phyloP scores from a whole-genome alignment of 2,888 invertebrate genomes.

The Eristalis tenax region DNA sequence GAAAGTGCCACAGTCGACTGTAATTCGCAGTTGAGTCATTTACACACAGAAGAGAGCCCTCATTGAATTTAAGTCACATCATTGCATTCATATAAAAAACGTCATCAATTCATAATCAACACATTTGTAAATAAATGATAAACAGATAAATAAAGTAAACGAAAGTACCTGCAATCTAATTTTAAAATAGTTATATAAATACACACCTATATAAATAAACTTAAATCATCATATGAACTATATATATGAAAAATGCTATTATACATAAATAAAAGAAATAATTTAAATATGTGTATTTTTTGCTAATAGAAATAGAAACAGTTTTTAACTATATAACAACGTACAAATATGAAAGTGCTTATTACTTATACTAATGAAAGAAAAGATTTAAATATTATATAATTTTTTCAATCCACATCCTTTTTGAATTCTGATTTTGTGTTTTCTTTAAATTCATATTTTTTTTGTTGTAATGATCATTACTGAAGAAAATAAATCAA shows the following conservation, averaged over 20 bases:
- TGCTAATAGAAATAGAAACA: slow-evolving; percentile 66
- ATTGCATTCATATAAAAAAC: slow-evolving; percentile 4
- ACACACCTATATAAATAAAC: slow-evolving; percentile 73
- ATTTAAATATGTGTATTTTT: slow-evolving; percentile 61
- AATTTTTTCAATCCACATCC: neutral
- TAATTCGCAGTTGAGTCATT: too few relatives aligned
- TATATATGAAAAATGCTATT: slow-evolving; percentile 22
- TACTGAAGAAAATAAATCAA: neutral
- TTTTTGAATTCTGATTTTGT: neutral
- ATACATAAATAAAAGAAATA: slow-evolving; percentile 12
- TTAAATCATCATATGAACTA: slow-evolving; percentile 60
- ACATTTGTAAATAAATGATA: slow-evolving; percentile 29
- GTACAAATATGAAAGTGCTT: slow-evolving; percentile 58
- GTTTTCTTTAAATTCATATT: neutral
- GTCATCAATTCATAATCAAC: slow-evolving; percentile 18
- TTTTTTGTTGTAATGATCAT: neutral
- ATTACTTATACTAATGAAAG: slow-evolving; percentile 16
- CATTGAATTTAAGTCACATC: slow-evolving; percentile 5
- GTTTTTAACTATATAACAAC: slow-evolving; percentile 61
- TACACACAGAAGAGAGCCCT: too few relatives aligned
- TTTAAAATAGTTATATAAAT: slow-evolving; percentile 72
- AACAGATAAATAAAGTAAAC: slow-evolving; percentile 76
- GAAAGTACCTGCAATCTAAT: slow-evolving; percentile 80
- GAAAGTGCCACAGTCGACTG: too few relatives aligned
- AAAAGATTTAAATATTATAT: slow-evolving; percentile 1